phyloP scores from a whole-genome alignment of 2,113 vertebrate genomes.

The Chunga burmeisteri region DNA sequence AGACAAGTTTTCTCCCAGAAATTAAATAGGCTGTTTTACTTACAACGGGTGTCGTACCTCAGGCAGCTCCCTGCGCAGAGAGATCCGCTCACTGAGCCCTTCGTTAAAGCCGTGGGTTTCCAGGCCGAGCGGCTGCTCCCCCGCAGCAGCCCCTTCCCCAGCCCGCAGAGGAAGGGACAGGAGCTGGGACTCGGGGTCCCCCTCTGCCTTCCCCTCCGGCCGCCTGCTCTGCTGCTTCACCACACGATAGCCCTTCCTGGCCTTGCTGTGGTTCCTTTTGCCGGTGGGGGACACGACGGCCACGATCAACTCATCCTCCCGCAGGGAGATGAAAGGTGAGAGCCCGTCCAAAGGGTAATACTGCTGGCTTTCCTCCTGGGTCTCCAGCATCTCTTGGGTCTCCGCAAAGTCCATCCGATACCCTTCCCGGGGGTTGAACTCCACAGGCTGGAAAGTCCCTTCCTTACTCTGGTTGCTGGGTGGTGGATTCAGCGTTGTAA shows the following conservation, averaged over 20 bases:
- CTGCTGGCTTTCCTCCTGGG: slow-evolving; percentile 72
- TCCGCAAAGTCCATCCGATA: slow-evolving; percentile 70
- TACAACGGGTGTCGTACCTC: slow-evolving; percentile 84
- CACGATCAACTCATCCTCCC: slow-evolving; percentile 84
- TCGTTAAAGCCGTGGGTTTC: slow-evolving; percentile 74
- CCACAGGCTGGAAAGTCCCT: slow-evolving; percentile 17
- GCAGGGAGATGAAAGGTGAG: slow-evolving; percentile 77
- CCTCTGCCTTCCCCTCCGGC: background rate
- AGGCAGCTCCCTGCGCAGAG: slow-evolving; percentile 77
- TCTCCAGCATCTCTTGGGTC: slow-evolving; percentile 78
- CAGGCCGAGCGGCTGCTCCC: slow-evolving; percentile 25
- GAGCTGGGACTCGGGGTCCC: slow-evolving; percentile 13
- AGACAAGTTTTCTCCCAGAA: background rate
- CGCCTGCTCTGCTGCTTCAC: slow-evolving; percentile 66
- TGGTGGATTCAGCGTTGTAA: slow-evolving; percentile 72
- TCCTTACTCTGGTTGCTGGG: slow-evolving; percentile 38
- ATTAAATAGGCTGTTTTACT: slow-evolving; percentile 67
- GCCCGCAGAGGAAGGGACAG: slow-evolving; percentile 1
- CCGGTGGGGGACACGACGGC: slow-evolving; percentile 67
- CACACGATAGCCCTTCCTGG: slow-evolving; percentile 77
- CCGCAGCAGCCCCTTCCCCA: background rate
- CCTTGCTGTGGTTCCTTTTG: slow-evolving; percentile 66
- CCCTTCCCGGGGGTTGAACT: slow-evolving; percentile 26
- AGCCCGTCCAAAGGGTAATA: slow-evolving; percentile 69
- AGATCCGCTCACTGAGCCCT: slow-evolving; percentile 68